Base-by-base conservation (phyloP, 2,888 invertebrate genomes). In the Sussaba pulchella region DNA sequence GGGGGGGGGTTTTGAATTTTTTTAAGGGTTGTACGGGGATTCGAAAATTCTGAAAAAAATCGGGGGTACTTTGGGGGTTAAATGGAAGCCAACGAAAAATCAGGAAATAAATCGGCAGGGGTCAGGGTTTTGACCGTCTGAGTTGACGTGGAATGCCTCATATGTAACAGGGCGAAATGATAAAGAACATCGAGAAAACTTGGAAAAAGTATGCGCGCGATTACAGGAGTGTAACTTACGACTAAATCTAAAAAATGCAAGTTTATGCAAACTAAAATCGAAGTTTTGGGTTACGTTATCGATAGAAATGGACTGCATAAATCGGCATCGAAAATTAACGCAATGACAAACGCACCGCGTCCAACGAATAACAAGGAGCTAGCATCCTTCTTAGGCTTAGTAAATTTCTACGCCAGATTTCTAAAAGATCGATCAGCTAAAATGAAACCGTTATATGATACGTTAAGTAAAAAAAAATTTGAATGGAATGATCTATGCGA, bases 371-470 rank as follows among this genome's bases (percentile, higher is more conserved):
- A 78, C 1, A 75, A 82, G 43, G 76, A 83, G 61, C 59, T 88
- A 36, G 77, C 78, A 52, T 84, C 86, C 59, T 86, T 87, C 69
- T 70, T 85, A 4, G 88, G 88, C 9, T 54, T 85, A 41, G 79
- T 88, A 14, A 89, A 88, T 69, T 91, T 89, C 74, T 90, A 90
- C 78, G 82, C 86, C 4, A 85, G 85, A 73, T 91, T 90, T 74
- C 70, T 90, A 5, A 75, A 82, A 67, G 84, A 87, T 57, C 78
- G 87, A 50, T 70, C 88, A 3, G 54, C 43, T n/a, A 83, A 85
- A 57, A 79, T 84, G 14, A 76, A 77, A 9, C 87, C 89, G 8
- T 71, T 90, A 6, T 85, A 88, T 50, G 67, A 76, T 1, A 74
- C 88, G 6, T 70, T 86, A 2, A 73, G 79, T 54, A 82, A 85